phyloP scores from a whole-genome alignment of 1,140 invertebrate species.

The Oedothorax gibbosus region DNA sequence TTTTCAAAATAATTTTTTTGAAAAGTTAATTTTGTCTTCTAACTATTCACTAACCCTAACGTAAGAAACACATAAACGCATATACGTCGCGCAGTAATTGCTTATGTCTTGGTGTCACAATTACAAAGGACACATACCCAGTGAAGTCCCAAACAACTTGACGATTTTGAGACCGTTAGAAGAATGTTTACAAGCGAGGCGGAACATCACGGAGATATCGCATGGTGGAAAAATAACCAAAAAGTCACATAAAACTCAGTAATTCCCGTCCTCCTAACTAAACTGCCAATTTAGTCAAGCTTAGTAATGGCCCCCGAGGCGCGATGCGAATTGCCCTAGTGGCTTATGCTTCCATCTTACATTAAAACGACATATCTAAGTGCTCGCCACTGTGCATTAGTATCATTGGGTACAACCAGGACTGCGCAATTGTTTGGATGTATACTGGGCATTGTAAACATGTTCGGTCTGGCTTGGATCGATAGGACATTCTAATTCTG shows the following conservation, averaged over 20 bases:
- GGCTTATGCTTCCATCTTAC: neutral
- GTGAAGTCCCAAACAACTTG: no score
- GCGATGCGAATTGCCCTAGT: conserved; percentile 5
- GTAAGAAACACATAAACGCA: no score
- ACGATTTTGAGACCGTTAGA: no score
- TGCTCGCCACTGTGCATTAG: conserved; percentile 23
- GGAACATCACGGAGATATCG: no score
- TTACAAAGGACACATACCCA: no score
- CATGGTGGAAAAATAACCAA: neutral
- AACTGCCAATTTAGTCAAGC: conserved; percentile 19
- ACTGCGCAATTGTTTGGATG: conserved; percentile 25
- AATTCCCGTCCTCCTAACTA: conserved; percentile 10
- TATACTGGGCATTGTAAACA: neutral
- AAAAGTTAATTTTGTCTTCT: no score
- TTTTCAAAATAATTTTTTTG: no score
- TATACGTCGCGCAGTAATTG: no score
- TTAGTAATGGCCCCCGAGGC: neutral
- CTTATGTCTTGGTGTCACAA: no score
- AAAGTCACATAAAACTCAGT: neutral
- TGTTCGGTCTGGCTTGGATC: neutral
- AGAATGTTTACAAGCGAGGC: no score
- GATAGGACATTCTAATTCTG: neutral
- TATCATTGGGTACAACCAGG: conserved; percentile 10
- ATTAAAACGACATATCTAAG: conserved; percentile 43
- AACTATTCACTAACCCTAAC: no score